These are phyloP conservation scores for Cydia pomonella DNA, from an alignment of 1,140 invertebrate genomes.

Conservation along the genomic window DNA sequence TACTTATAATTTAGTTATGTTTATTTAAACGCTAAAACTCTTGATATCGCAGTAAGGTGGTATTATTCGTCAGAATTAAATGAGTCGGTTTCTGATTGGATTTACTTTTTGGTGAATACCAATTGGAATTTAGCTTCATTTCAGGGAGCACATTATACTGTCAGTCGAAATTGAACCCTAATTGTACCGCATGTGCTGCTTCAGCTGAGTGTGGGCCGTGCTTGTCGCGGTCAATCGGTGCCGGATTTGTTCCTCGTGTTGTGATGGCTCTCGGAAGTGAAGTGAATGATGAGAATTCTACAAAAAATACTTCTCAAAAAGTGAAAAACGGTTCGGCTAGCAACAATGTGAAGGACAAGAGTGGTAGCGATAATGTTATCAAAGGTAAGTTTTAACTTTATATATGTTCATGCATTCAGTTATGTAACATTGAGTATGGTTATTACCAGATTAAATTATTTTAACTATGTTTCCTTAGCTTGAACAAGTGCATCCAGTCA, in stretches of 20 bases:
- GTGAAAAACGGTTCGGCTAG: constrained; percentile 76
- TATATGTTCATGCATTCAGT: constrained; percentile 70
- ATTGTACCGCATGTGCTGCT: constrained; percentile 78
- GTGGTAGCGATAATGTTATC: constrained; percentile 67
- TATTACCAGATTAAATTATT: constrained; percentile 26
- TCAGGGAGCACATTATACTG: constrained; percentile 48
- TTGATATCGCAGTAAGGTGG: not conserved
- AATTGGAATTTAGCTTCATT: constrained; percentile 48
- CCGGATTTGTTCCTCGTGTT: constrained; percentile 79
- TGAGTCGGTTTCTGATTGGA: not conserved
- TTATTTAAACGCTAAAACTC: not conserved
- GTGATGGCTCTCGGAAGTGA: constrained; percentile 81
- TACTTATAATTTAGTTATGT: not conserved
- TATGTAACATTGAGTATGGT: constrained; percentile 75
- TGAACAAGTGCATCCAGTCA: constrained; percentile 4
- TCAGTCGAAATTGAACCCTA: constrained; percentile 75
- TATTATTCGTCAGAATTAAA: constrained; percentile 26
- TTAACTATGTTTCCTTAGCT: constrained; percentile 12
- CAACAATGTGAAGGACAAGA: constrained; percentile 69
- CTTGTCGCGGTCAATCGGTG: constrained; percentile 76
- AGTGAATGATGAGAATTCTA: constrained; percentile 79
- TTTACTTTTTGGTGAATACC: constrained; percentile 25
- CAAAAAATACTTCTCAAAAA: constrained; percentile 74
- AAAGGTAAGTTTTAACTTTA: constrained; percentile 71
- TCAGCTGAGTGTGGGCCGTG: constrained; percentile 76